Evolutionary conservation across 35 echinoderm and acorn worm species (phyloP).

Genomic region (Ptychodera flava): DNA sequence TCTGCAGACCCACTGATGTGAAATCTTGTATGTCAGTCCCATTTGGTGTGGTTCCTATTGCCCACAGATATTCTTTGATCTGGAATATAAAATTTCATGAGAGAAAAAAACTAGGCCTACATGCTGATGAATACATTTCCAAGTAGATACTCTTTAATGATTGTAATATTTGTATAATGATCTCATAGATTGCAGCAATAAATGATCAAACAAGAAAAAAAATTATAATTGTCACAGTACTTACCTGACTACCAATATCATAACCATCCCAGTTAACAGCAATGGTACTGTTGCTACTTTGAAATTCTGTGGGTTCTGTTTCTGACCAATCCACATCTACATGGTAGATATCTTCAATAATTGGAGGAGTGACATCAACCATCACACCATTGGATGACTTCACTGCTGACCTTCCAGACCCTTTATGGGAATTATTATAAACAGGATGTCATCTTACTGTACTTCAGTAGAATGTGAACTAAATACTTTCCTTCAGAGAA

Average conservation of each 20-base stretch:
- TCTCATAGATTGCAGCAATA: too few relatives aligned
- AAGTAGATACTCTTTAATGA: too few relatives aligned
- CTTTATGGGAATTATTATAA: too few relatives aligned
- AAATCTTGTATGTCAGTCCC: conserved; percentile 35
- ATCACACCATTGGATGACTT: neutral
- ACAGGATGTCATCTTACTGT: too few relatives aligned
- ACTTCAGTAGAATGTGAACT: too few relatives aligned
- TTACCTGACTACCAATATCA: neutral
- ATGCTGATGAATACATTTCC: too few relatives aligned
- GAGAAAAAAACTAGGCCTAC: too few relatives aligned
- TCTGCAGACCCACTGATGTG: conserved; percentile 13
- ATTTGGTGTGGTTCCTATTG: conserved; percentile 33
- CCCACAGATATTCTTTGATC: conserved; percentile 33
- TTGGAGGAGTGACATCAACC: neutral
- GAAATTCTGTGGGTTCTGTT: neutral
- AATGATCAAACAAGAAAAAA: too few relatives aligned
- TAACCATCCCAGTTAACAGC: neutral
- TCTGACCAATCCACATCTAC: neutral
- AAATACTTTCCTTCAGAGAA: too few relatives aligned
- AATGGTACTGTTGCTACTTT: neutral
- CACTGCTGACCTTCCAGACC: neutral
- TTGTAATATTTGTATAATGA: too few relatives aligned
- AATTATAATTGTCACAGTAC: too few relatives aligned
- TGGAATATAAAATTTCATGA: too few relatives aligned
- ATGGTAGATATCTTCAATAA: neutral